Evolutionary conservation across 2,888 invertebrate genomes (phyloP), one percentile per base, ranked within the genome.

Genomic region (Pachydiplax longipennis): DNA sequence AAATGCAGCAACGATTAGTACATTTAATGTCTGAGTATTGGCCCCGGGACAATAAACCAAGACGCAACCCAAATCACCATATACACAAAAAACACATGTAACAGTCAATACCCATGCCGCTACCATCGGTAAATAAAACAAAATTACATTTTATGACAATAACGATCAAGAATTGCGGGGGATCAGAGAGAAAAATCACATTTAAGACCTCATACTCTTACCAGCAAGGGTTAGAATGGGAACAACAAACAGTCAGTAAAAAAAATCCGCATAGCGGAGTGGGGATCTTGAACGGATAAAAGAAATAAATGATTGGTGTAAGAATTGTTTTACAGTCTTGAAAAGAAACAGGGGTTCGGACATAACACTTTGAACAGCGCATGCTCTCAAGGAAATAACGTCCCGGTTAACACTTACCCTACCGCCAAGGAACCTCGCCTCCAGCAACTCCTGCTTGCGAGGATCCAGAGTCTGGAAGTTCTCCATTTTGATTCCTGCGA

Each of bases 381-480:
- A 73, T 73, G 73, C 73, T 73, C 73, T 73, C 73, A 22, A 73
- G 31, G 31, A 12, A 73, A 13, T 73, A 25, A 13, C 22, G 31
- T 31, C 35, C 22, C 13, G 10, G 1, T 18, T 53, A 80, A 90
- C 81, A 96, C 97, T 97, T 95, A 98, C 98, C 97, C 98, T 97
- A 80, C 82, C 48, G 95, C 98, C 98, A 95, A 98, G 97, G 95
- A 98, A 98, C 95, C 99, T 97, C 94, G 99, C 99, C 96, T 99
- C 99, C 95, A 99, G 96, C 95, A 99, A 96, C 96, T 99, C 99
- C 96, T 99, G 99, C 96, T 99, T 99, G 95, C 99, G 97, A 95
- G 99, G 99, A 96, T 99, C 99, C 95, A 99, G 96, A 95, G 97
- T 97, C 95, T 98, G 97, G 96, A 98, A 98, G 95, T 98, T 98